Percentiles rank a stretch among this genome's conserved stretches.
Conservation (phyloP, 2,797 vertebrate genomes). For the Platalea minor region DNA sequence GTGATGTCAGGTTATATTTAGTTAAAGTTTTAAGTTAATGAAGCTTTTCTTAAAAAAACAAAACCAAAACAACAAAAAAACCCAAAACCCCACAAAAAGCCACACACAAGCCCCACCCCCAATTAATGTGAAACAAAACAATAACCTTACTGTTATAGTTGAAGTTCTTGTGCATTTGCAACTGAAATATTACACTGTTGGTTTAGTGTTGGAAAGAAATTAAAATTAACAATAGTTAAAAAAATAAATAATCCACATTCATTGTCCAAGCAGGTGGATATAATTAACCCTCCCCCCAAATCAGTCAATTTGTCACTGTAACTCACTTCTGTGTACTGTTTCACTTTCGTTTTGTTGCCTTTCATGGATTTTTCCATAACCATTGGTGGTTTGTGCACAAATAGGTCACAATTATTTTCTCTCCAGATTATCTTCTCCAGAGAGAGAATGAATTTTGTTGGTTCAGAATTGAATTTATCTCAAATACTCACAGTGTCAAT, state of each 20-base stretch:
- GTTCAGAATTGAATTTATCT: background rate
- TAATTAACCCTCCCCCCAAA: background rate
- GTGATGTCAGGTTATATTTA: background rate
- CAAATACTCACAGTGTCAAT: background rate
- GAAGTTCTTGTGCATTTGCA: background rate
- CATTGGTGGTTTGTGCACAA: background rate
- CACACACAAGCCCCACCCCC: rapidly evolving
- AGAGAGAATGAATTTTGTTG: background rate
- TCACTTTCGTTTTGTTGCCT: background rate
- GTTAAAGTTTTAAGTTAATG: background rate
- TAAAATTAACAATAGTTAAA: background rate
- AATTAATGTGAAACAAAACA: background rate
- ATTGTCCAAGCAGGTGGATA: background rate
- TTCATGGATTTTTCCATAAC: background rate
- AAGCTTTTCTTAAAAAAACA: background rate
- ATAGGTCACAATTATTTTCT: background rate
- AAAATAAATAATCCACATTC: background rate
- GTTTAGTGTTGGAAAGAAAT: background rate
- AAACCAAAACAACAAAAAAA: background rate
- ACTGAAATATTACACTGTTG: background rate
- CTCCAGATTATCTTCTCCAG: background rate
- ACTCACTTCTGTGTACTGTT: background rate
- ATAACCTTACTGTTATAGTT: background rate
- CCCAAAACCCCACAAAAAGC: too few species aligned
- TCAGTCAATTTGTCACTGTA: background rate